Evolutionary conservation across 2,888 invertebrate genomes (phyloP).

Genomic region (Sinohyriopsis cumingii): DNA sequence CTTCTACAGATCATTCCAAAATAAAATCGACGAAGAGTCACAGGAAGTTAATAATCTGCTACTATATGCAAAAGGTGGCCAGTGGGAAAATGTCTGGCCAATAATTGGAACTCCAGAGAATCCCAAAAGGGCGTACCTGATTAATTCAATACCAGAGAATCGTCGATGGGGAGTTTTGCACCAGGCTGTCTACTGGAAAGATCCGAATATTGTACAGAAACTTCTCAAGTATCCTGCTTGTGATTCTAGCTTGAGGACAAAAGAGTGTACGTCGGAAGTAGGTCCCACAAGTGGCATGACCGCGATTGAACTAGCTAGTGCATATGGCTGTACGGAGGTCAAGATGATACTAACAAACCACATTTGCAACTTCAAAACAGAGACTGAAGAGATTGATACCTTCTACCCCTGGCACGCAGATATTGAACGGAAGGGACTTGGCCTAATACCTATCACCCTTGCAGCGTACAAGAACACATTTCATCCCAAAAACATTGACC

Average conservation of each 20-base stretch:
- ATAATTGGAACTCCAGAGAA: slow-evolving; percentile 26
- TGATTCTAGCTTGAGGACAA: slow-evolving; percentile 18
- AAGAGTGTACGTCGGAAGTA: slow-evolving; percentile 14
- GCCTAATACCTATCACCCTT: slow-evolving; percentile 27
- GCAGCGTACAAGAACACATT: slow-evolving; percentile 38
- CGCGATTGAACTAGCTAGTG: slow-evolving; percentile 15
- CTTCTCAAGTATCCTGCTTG: slow-evolving; percentile 22
- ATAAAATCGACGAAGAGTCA: slow-evolving; percentile 25
- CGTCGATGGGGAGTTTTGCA: slow-evolving; percentile 42
- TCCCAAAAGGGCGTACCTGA: slow-evolving; percentile 21
- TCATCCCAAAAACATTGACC: slow-evolving; percentile 26
- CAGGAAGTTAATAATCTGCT: slow-evolving; percentile 19
- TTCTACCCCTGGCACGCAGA: slow-evolving; percentile 9
- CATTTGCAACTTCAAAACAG: neutral
- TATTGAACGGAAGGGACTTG: slow-evolving; percentile 15
- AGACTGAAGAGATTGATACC: slow-evolving; percentile 17
- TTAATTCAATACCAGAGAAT: slow-evolving; percentile 38
- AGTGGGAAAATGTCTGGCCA: slow-evolving; percentile 26
- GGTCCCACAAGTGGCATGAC: slow-evolving; percentile 15
- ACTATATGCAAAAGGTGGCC: slow-evolving; percentile 25
- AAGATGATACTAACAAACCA: too few species aligned
- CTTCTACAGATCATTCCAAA: neutral
- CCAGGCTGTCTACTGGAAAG: slow-evolving; percentile 37
- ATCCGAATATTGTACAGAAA: slow-evolving; percentile 15
- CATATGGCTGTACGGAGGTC: neutral